Evolutionary conservation across 2,888 invertebrate species (phyloP), one percentile per base, ranked within the genome.

Genomic region (Lucinisca nassula): DNA sequence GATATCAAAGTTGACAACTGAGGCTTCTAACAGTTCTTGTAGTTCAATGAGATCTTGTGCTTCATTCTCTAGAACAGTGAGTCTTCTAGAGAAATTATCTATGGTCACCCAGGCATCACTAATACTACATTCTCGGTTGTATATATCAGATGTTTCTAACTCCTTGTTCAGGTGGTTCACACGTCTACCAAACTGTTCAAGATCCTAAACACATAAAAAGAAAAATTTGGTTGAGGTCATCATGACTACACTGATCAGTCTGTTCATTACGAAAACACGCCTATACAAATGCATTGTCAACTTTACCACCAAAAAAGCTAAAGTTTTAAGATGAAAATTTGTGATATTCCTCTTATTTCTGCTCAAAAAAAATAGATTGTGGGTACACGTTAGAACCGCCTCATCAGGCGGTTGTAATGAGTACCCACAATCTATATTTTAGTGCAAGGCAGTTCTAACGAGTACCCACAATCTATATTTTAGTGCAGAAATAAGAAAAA

Each of bases 31-130:
- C 14, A 96, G 91, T 79, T 96, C 95, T 85, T 96, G 96, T 17
- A 96, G 91, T 83, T 96, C 96, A 85, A 95, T 95, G 51, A 96
- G 90, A 89, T 96, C 96, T 91, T 95, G 95, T 10, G 96, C 96
- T 87, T 96, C 96, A 84, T 95, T 96, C 88, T 96, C 96, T 37
- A 96, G 92, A 4, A 95, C 89, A 0, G 92, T 92, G 75, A 96
- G 95, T 55, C 94, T 90, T 81, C 93, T 93, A n/a, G 92, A 92
- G 90, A 95, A 96, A 78, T 92, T 92, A 79, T 96, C 95, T 21
- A 96, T 95, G 51, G 93, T 92, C 3, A 89, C 87, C 93, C 94
- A 94, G 67, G 96, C 95, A 70, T 94, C 93, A 17, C 89, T 91
- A 30, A 95, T 92, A 55, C 92, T 91, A 89, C 95, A 96, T 38